Conservation (phyloP, 2,797 vertebrate genomes). For the Acridotheres tristis region DNA sequence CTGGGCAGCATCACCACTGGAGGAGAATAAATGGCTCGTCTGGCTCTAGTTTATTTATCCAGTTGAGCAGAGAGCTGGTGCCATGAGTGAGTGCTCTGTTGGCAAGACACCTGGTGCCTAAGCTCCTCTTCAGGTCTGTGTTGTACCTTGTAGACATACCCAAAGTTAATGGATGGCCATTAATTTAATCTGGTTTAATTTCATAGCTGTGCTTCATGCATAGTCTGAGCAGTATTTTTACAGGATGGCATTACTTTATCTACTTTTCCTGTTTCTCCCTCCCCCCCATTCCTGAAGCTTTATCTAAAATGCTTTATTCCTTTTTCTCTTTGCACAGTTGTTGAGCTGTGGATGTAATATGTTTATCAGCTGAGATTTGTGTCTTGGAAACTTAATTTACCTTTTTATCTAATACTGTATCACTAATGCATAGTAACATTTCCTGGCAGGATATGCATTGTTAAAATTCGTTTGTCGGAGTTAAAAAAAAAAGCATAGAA, state of each 20-base stretch:
- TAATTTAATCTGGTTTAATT: not conserved
- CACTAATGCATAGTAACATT: conserved; percentile 40
- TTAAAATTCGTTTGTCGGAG: not conserved
- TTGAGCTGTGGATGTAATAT: conserved; percentile 27
- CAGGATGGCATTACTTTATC: not conserved
- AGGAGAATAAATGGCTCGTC: not conserved
- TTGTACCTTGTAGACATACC: not conserved
- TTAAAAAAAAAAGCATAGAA: not conserved
- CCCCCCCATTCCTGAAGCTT: not conserved
- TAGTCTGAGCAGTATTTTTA: not conserved
- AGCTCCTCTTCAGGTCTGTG: not conserved
- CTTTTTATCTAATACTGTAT: conserved; percentile 59
- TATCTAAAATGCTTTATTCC: not conserved
- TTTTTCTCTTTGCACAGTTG: not conserved
- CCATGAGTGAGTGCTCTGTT: not conserved
- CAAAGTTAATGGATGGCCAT: not conserved
- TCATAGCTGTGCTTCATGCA: not conserved
- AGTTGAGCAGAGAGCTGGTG: not conserved
- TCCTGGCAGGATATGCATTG: conserved; percentile 57
- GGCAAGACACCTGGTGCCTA: not conserved
- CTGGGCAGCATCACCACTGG: not conserved
- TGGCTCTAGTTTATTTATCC: not conserved
- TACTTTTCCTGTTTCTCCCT: not conserved
- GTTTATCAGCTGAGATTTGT: conserved; percentile 26
- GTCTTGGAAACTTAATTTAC: conserved; percentile 58